Evolutionary conservation across 2,797 vertebrate species (phyloP).

Genomic region (Malurus leucopterus): DNA sequence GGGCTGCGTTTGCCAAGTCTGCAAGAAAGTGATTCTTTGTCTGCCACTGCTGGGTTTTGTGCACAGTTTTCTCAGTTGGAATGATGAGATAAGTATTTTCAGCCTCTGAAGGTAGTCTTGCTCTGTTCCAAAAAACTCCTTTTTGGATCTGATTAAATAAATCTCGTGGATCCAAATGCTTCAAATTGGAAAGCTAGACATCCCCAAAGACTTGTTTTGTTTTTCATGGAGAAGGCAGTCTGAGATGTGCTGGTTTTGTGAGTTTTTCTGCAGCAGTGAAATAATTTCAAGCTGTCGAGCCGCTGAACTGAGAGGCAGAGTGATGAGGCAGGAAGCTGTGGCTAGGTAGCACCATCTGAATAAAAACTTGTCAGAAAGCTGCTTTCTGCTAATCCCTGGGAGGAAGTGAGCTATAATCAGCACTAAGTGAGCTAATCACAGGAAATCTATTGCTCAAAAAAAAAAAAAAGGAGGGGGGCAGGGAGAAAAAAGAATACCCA

Average conservation of each 20-base stretch:
- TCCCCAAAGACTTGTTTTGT: background rate
- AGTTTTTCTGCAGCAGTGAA: background rate
- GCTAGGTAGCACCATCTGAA: slow-evolving; percentile 46
- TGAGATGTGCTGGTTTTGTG: background rate
- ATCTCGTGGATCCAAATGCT: background rate
- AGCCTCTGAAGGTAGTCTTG: background rate
- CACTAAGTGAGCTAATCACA: slow-evolving; percentile 56
- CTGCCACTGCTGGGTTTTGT: background rate
- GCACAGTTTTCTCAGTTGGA: background rate
- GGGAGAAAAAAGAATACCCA: background rate
- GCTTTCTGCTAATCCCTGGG: slow-evolving; percentile 50
- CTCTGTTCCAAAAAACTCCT: background rate
- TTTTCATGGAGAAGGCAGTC: background rate
- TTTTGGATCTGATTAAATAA: background rate
- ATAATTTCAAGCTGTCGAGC: background rate
- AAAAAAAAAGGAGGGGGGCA: background rate
- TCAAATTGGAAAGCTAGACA: background rate
- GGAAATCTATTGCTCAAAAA: slow-evolving; percentile 59
- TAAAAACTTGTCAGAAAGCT: slow-evolving; percentile 43
- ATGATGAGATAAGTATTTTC: background rate
- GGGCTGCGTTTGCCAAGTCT: background rate
- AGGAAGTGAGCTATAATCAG: slow-evolving; percentile 64
- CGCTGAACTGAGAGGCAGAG: background rate
- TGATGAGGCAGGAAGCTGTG: slow-evolving; percentile 52
- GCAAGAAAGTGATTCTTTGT: background rate